A percentile compares a stretch with the other conserved stretches of the same genome.
phyloP scores from a whole-genome alignment of 2,797 vertebrate genomes.

The Pangasius larnaudii region DNA sequence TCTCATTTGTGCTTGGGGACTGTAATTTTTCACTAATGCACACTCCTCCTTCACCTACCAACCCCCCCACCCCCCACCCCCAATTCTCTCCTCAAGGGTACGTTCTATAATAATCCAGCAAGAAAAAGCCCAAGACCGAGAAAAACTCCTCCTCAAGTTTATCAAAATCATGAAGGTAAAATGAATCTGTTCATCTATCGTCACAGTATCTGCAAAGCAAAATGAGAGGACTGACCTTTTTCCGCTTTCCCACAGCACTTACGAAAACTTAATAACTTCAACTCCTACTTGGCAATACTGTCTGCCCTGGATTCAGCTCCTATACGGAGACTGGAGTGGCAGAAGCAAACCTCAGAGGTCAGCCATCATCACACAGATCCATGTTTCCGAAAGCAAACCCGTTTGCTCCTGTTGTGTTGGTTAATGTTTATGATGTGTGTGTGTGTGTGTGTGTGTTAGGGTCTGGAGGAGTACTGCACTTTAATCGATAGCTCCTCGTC shows the following conservation, averaged over 20 bases:
- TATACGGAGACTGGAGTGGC: conserved; percentile 92
- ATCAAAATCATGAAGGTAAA: conserved; percentile 95
- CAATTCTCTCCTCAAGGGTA: conserved; percentile 76
- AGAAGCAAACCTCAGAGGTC: conserved; percentile 91
- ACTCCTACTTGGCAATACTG: conserved; percentile 94
- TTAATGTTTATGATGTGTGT: conserved; percentile 12
- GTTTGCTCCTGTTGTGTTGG: neutral
- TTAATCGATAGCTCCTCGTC: conserved; percentile 95
- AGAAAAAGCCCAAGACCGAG: conserved; percentile 91
- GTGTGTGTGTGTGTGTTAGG: conserved; percentile 67
- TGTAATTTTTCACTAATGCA: neutral
- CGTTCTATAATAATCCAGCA: conserved; percentile 93
- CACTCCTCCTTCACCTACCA: neutral
- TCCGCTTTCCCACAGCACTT: conserved; percentile 78
- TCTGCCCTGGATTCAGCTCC: conserved; percentile 93
- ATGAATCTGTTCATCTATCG: neutral
- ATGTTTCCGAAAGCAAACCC: neutral
- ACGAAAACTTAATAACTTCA: conserved; percentile 93
- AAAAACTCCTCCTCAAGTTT: conserved; percentile 90
- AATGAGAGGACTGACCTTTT: neutral
- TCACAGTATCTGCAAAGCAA: neutral
- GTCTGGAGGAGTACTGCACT: conserved; percentile 89
- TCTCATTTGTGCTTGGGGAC: neutral
- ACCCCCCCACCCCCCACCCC: no score
- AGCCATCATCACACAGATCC: conserved; percentile 35